Evolutionary conservation across 2,797 vertebrate genomes (phyloP), one percentile per base, ranked within the genome.

Genomic region (Pampus argenteus): DNA sequence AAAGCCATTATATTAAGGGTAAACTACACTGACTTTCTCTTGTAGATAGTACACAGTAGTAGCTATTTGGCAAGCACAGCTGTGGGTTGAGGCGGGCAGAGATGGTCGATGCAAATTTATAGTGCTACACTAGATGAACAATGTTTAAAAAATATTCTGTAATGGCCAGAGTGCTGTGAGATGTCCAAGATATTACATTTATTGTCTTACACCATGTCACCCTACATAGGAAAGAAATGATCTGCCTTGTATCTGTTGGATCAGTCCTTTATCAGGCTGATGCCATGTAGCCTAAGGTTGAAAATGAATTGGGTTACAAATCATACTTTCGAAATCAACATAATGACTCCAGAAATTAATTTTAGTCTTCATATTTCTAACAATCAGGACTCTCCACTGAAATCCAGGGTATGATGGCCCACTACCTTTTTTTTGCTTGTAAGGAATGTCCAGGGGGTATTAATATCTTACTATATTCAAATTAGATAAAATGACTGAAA

Each of bases 171-270:
- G 29, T 38, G 42, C 42, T 36, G 15, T 6, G 52, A 76, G 26
- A 47, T 54, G 62, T 48, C 51, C 9, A 3, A 58, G 26, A 59
- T 31, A 55, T 26, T 40, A 17, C 52, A 68, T 72, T 48, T 31
- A 67, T 74, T 59, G 34, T 68, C 67, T 47, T 69, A 11, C 3
- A 38, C 48, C 11, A 29, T 3, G 4, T 63, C 45, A 51, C 34
- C 25, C n/a, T 17, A 29, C 29, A 52, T 18, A 20, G 44, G 50
- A 17, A 52, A 63, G 60, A 64, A 47, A 48, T 29, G 29, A 52
- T 54, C 44, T 60, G 42, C 34, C 54, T 28, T 14, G 20, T 54
- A 54, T 74, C 31, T 25, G 22, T 50, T 52, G 25, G 50, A 49
- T 11, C 31, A 31, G 66, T 45, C 34, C 28, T 26, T 51, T 36